Conservation (phyloP, 2,888 invertebrate species). For the Trachelus tabidus region DNA sequence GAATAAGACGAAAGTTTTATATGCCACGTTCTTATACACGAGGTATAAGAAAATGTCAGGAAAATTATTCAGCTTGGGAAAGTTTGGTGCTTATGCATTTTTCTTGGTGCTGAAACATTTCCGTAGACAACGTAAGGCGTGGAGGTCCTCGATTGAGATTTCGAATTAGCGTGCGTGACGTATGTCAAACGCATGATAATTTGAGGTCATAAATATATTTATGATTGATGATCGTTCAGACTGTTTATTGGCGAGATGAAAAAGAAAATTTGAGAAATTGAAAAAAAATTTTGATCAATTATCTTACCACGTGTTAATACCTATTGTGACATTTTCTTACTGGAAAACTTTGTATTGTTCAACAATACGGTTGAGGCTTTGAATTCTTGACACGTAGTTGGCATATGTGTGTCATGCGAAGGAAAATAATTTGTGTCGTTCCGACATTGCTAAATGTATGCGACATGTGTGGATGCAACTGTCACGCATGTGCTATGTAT, state of each 20-base stretch:
- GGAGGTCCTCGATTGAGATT: background rate
- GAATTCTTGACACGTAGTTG: background rate
- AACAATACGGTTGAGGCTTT: too few relatives aligned
- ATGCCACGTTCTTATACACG: background rate
- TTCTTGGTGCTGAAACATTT: background rate
- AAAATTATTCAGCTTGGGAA: background rate
- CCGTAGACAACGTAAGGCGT: background rate
- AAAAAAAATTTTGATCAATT: too few relatives aligned
- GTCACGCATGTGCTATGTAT: background rate
- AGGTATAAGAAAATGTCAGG: background rate
- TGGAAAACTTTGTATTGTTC: too few relatives aligned
- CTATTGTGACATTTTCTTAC: too few relatives aligned
- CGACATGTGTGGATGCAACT: background rate
- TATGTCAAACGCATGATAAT: too few relatives aligned
- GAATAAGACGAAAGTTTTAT: background rate
- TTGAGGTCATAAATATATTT: too few relatives aligned
- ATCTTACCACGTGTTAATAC: too few relatives aligned
- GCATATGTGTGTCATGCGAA: background rate
- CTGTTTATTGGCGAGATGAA: too few relatives aligned
- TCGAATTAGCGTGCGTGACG: background rate
- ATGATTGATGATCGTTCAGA: too few relatives aligned
- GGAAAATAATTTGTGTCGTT: background rate
- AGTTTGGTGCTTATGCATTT: background rate
- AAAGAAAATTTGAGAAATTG: too few relatives aligned
- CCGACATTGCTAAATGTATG: background rate